Evolutionary conservation across 2,797 vertebrate species (phyloP).

Genomic region (Crax fasciolata): DNA sequence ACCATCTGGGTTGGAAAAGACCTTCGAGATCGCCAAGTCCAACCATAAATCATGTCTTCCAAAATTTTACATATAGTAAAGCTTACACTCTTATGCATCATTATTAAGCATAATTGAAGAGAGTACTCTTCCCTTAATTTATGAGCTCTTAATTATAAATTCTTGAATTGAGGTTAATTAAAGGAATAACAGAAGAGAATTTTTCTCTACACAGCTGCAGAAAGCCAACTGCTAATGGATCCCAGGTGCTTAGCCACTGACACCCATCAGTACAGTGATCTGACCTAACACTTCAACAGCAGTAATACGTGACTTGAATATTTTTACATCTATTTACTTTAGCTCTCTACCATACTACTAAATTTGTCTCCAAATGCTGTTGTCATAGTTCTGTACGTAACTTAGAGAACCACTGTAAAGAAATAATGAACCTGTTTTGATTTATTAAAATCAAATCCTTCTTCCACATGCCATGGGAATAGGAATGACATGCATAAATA

Average conservation of each 20-base stretch:
- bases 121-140: background rate
- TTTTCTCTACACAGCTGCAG: background rate
- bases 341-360: background rate
- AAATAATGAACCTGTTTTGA: background rate
- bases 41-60: background rate
- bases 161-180: background rate
- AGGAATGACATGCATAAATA: background rate
- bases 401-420: background rate
- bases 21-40: background rate
- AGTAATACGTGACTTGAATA: background rate
- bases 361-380: background rate
- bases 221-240: background rate
- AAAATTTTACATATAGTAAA: background rate
- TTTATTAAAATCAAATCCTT: background rate
- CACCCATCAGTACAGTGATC: background rate
- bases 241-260: background rate
- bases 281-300: constrained; percentile 4
- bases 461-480: background rate
- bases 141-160: background rate
- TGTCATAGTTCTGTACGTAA: background rate
- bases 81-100: background rate
- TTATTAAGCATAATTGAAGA: background rate
- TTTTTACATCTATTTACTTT: background rate
- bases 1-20: background rate
- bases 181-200: background rate